Base-by-base conservation (phyloP, 2,888 invertebrate genomes). In the Diarsia dahlii region DNA sequence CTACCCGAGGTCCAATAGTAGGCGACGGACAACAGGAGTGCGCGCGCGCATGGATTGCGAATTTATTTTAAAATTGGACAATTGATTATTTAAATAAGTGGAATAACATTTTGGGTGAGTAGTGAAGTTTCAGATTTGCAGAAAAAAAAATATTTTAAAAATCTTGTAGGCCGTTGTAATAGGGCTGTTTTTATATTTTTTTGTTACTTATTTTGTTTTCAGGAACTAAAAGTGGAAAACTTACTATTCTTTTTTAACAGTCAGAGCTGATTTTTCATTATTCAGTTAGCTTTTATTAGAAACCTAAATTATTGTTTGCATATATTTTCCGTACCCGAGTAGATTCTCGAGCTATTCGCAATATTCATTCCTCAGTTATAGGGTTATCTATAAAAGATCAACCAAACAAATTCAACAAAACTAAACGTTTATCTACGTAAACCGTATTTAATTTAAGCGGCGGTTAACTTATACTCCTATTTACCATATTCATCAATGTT, bases 41-140 rank as follows among this genome's bases (percentile, higher is more conserved):
- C 72, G 72, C 84, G 72, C 63, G 76, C 82, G 82, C 84, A 73
- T 10, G 12, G 52, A 18, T 48, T 56, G 64, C 39, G n/a, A 64
- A n/a, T 52, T 77, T 13, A 52, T 28, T 52, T 34, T 13, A 50
- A 20, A 58, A 71, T 18, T 52, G 60, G 4, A 45, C 2, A 15
- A 23, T 58, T 56, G 3, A 3, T 34, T 60, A 28, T 28, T n/a
- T 34, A 10, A 64, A 23, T 67, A 58, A n/a, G 48, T 65, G 70
- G 58, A 52, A 64, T 66, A 52, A 54, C 58, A 63, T 48, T 54
- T 34, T 54, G 20, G 46, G 76, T 77, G 39, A 77, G 70, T 28
- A 28, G 28, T 28, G 28, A 28, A 28, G 28, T 28, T 28, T 28
- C 28, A 28, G 28, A 28, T n/a, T n/a, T n/a, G n/a, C n/a, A n/a